Percentiles rank a stretch among this genome's conserved stretches.
phyloP scores from a whole-genome alignment of 2,113 vertebrate species.

The Oncorhynchus clarkii region DNA sequence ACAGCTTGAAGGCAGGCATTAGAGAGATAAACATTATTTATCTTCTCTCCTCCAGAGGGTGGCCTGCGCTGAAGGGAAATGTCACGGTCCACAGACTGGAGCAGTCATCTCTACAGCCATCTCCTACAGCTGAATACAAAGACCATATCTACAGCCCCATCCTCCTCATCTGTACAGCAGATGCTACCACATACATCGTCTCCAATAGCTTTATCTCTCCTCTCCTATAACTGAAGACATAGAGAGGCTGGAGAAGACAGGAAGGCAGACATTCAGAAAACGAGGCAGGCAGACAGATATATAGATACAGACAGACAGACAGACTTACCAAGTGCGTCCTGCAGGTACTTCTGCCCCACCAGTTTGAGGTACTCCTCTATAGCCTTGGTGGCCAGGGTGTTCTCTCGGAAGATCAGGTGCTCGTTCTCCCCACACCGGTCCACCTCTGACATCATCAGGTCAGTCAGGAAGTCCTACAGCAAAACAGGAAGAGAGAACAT shows the following conservation, averaged over 20 bases:
- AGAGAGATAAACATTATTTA: background rate
- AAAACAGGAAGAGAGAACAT: constrained; percentile 2
- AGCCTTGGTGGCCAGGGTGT: constrained; percentile 96
- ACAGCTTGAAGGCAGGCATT: background rate
- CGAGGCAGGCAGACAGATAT: background rate
- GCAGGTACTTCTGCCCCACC: constrained; percentile 98
- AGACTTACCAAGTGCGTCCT: constrained; percentile 91
- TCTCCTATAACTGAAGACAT: background rate
- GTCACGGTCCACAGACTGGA: background rate
- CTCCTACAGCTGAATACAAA: no score
- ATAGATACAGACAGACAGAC: background rate
- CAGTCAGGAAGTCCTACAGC: constrained; percentile 94
- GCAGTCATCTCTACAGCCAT: background rate
- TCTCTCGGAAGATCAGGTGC: constrained; percentile 98
- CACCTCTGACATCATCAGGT: constrained; percentile 99
- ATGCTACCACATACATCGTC: constrained; percentile 7
- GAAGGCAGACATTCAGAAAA: background rate
- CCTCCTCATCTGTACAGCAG: constrained; percentile 12
- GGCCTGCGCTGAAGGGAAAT: background rate
- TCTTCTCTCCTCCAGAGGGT: background rate
- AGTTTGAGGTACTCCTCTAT: constrained; percentile 99
- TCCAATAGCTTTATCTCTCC: background rate
- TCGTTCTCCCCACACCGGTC: constrained; percentile 98
- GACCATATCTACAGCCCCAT: background rate
- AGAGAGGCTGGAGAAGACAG: background rate